Evolutionary conservation across 2,797 vertebrate species (phyloP).

Genomic region (Anabas testudineus): DNA sequence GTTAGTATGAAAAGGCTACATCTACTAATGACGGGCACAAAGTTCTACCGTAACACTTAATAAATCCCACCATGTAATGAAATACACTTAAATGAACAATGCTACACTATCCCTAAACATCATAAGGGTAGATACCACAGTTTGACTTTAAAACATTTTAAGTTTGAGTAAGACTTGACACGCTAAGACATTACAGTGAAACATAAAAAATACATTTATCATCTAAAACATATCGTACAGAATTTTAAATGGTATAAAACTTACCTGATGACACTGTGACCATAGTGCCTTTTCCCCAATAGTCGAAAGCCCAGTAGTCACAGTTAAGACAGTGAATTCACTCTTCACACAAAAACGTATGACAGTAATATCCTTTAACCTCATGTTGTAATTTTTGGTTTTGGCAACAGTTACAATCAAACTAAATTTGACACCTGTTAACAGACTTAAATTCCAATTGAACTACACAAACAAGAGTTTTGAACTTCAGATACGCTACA

Average conservation of each 20-base stretch:
- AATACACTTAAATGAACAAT: no score
- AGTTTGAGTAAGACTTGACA: no score
- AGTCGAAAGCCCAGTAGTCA: conserved; percentile 60
- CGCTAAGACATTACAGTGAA: neutral
- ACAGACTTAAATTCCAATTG: neutral
- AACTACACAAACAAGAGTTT: neutral
- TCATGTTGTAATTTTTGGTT: neutral
- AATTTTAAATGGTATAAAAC: conserved; percentile 19
- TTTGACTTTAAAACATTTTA: no score
- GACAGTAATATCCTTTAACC: neutral
- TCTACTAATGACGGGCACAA: neutral
- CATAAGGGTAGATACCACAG: no score
- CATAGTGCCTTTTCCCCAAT: conserved; percentile 76
- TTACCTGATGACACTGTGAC: conserved; percentile 81
- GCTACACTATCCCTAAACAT: no score
- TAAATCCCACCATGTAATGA: neutral
- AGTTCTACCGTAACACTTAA: neutral
- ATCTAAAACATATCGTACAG: neutral
- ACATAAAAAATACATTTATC: conserved; percentile 9
- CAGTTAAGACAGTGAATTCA: conserved; percentile 33
- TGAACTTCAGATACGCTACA: neutral
- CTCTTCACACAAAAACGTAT: conserved; percentile 47
- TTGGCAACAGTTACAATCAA: neutral
- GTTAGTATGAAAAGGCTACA: conserved; percentile 33
- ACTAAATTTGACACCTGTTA: no score